Percentiles rank a stretch among this genome's conserved stretches.
Conservation (phyloP, 2,888 invertebrate genomes). For the Myopa testacea region DNA sequence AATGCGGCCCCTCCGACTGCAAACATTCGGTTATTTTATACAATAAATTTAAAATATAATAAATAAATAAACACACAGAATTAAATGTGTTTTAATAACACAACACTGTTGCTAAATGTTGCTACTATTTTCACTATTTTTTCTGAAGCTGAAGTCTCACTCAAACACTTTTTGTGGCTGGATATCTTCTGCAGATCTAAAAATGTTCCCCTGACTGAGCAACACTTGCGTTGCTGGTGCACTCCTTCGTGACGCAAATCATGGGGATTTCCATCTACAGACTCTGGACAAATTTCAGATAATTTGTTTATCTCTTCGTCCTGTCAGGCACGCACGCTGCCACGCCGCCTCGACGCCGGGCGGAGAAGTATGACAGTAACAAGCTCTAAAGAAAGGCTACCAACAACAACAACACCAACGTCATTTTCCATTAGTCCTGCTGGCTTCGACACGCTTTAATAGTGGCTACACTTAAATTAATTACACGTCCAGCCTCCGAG, state of each 20-base stretch:
- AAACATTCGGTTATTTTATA: too few relatives aligned
- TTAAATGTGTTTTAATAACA: too few relatives aligned
- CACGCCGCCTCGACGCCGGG: not conserved
- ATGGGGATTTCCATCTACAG: not conserved
- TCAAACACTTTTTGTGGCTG: too few relatives aligned
- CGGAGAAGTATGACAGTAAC: not conserved
- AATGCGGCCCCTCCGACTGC: too few relatives aligned
- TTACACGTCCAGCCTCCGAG: conserved; percentile 26
- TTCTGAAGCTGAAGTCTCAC: too few relatives aligned
- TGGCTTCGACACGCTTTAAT: conserved; percentile 9
- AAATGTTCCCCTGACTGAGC: too few relatives aligned
- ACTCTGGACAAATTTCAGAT: conserved; percentile 5
- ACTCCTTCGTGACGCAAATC: not conserved
- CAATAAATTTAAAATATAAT: too few relatives aligned
- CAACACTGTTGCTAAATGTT: too few relatives aligned
- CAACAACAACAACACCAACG: conserved; percentile 6
- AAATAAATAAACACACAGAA: too few relatives aligned
- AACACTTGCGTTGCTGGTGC: too few relatives aligned
- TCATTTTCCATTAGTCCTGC: conserved; percentile 3
- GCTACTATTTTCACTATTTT: too few relatives aligned
- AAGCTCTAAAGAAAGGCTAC: not conserved
- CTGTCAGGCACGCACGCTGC: not conserved
- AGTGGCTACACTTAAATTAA: conserved; percentile 23
- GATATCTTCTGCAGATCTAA: too few relatives aligned
- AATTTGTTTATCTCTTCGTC: conserved; percentile 11